A percentile compares a stretch with the other conserved stretches of the same genome.
These are phyloP conservation scores for Oncorhynchus tshawytscha DNA, from an alignment of 2,113 vertebrate species.

Conservation along the genomic window DNA sequence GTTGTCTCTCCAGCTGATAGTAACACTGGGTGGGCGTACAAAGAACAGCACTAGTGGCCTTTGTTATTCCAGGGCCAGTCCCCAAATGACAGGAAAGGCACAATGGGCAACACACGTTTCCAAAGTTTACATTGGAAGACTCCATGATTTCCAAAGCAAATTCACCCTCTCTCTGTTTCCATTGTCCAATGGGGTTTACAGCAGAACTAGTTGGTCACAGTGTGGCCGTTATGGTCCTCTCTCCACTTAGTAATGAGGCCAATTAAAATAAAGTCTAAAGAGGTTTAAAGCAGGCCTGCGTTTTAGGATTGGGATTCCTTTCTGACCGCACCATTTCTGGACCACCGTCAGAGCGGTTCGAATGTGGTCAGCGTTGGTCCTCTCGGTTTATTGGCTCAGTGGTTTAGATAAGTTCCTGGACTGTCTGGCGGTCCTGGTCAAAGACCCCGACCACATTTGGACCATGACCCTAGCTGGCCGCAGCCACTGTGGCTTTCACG, in stretches of 20 bases:
- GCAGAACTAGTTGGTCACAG: neutral
- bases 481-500: constrained; percentile 27
- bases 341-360: neutral
- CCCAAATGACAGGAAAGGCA: constrained; percentile 45
- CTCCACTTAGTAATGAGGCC: neutral
- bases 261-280: neutral
- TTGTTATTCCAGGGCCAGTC: constrained; percentile 50
- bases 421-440: constrained; percentile 20
- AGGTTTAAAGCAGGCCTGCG: neutral
- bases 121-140: constrained; percentile 41
- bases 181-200: constrained; percentile 9
- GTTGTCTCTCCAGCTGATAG: constrained; percentile 43
- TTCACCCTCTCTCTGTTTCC: neutral
- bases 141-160: constrained; percentile 3
- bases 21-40: constrained; percentile 15
- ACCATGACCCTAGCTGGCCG: constrained; percentile 5
- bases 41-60: constrained; percentile 32
- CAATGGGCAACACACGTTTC: constrained; percentile 27
- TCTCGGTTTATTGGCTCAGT: constrained; percentile 12
- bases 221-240: neutral
- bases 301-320: constrained; percentile 1
- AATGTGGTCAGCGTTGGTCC: constrained; percentile 2
- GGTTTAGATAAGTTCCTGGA: constrained; percentile 22
- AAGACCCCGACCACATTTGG: constrained; percentile 14
- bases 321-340: neutral